These are phyloP conservation scores for Sinohyriopsis cumingii DNA, from an alignment of 2,888 invertebrate species.

Conservation along the genomic window DNA sequence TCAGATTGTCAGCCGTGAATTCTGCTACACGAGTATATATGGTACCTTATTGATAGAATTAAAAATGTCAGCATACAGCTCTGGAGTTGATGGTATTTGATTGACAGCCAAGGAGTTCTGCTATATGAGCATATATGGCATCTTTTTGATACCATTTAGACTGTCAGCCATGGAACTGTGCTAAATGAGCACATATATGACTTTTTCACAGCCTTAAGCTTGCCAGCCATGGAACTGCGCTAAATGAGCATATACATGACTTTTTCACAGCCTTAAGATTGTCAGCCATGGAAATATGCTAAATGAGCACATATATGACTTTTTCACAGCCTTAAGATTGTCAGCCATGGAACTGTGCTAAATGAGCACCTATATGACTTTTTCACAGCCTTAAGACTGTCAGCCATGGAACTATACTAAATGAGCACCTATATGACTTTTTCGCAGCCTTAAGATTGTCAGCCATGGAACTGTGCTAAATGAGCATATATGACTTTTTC, in stretches of 20 bases:
- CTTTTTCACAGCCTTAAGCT: constrained; percentile 69
- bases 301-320: constrained; percentile 45
- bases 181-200: constrained; percentile 32
- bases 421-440: no score
- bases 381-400: no score
- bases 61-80: not conserved
- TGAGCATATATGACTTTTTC: no score
- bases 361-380: no score
- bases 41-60: no score
- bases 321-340: constrained; percentile 69
- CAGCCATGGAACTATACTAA: no score
- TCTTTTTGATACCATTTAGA: constrained; percentile 68
- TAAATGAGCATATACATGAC: constrained; percentile 38
- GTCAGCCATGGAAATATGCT: constrained; percentile 56
- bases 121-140: constrained; percentile 17
- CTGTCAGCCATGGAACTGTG: constrained; percentile 64
- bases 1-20: no score
- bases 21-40: no score
- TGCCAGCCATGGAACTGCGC: constrained; percentile 65
- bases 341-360: constrained; percentile 68
- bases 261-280: constrained; percentile 70
- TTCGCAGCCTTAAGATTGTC: no score
- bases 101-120: constrained; percentile 69
- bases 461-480: no score
- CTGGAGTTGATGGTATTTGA: no score